Evolutionary conservation across 2,888 invertebrate species (phyloP).

Genomic region (Argyra leucocephala): DNA sequence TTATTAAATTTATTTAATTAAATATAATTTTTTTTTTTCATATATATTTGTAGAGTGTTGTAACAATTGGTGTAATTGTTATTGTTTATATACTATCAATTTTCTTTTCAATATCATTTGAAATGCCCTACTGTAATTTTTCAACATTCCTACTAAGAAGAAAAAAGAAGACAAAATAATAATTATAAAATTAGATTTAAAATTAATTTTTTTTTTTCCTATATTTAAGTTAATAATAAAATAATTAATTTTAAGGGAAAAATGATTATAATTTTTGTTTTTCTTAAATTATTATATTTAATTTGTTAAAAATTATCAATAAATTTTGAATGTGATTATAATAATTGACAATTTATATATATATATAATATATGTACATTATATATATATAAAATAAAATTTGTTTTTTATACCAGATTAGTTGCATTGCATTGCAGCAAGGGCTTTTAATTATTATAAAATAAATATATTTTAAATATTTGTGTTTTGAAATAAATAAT

Average conservation of each 20-base stretch:
- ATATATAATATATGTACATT: no score
- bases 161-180: conserved; percentile 13
- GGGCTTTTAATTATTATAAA: no score
- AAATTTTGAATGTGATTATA: background rate
- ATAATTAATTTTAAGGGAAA: background rate
- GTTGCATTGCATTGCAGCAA: no score
- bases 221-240: background rate
- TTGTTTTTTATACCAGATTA: no score
- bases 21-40: conserved; percentile 11
- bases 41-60: conserved; percentile 30
- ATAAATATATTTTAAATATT: no score
- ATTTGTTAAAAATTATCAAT: background rate
- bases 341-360: background rate
- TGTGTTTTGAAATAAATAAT: no score
- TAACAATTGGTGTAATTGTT: conserved; percentile 37
- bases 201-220: background rate
- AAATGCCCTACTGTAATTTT: conserved; percentile 39
- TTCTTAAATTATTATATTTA: background rate
- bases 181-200: background rate
- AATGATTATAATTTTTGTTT: background rate
- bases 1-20: background rate
- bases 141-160: conserved; percentile 27
- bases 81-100: conserved; percentile 37
- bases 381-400: no score
- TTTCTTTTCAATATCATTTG: conserved; percentile 37